Base-by-base conservation (phyloP, 2,113 vertebrate genomes). In the Ophthalmolycus amberensis region DNA sequence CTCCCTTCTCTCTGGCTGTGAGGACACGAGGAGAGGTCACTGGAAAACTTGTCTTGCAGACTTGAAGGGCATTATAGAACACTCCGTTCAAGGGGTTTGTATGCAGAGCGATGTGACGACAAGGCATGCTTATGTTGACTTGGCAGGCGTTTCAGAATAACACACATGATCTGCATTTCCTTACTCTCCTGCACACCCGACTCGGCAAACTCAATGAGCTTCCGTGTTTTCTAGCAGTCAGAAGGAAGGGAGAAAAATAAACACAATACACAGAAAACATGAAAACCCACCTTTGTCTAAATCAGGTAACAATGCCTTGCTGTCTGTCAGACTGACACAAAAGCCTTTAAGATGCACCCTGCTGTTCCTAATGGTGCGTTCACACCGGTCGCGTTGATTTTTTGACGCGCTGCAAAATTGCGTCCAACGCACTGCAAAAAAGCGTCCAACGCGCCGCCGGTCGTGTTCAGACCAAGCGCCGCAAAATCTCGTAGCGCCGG, bases 221-320 rank as follows among this genome's bases (percentile, higher is more conserved):
- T 79, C 77, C 50, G 64, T 20, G 59, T 79, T 80, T 62, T 83
- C 27, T 8, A 58, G 27, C 79, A 88, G 68, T 48, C 50, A 59
- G 42, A 64, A 64, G 48, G 27, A 64, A 73, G 16, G 3, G 38
- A 75, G 59, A 54, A 58, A 75, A 56, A 48, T 68, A 67, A 56
- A 80, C 65, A 80, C 75, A 84, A 88, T 66, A 88, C 83, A 90
- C 71, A 78, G 74, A 91, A 90, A 90, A 92, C 82, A 92, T 85
- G 82, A 88, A 90, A 89, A 89, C 80, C 85, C 77, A 91, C 81
- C 93, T 94, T 94, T 92, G 88, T 93, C 85, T 93, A 84, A 88
- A 88, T 87, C 90, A 93, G 82, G 89, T 82, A 93, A 91, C 90
- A 92, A 93, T 91, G 79, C 82, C 82, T 77, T 32, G 71, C 85